These are phyloP conservation scores for Arctopsyche grandis DNA, from an alignment of 1,140 invertebrate species.

Conservation along the genomic window DNA sequence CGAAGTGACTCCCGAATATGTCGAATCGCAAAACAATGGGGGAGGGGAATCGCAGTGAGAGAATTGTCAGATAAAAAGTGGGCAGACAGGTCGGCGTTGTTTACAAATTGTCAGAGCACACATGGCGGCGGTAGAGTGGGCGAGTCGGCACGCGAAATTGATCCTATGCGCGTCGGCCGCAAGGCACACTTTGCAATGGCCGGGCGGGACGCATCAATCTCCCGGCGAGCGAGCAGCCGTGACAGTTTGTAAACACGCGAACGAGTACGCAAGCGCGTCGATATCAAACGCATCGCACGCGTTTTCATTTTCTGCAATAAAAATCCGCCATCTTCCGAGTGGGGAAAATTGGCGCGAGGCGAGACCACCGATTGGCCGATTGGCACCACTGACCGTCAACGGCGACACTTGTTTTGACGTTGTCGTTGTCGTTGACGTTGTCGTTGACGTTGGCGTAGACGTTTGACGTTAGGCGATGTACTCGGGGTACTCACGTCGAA, in stretches of 20 bases:
- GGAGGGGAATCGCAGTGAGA: no score
- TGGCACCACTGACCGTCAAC: no score
- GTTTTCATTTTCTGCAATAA: no score
- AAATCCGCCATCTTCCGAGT: no score
- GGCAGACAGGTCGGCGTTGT: no score
- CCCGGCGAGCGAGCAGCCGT: neutral
- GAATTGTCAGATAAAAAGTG: no score
- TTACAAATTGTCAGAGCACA: neutral
- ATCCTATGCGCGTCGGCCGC: neutral
- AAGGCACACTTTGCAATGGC: neutral
- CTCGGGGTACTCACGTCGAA: neutral
- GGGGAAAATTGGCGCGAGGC: no score
- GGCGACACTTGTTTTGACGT: conserved; percentile 28
- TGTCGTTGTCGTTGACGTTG: neutral
- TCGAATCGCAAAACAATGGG: no score
- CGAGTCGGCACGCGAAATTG: neutral
- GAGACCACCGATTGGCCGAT: no score
- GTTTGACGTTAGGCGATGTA: neutral
- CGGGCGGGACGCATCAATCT: conserved; percentile 9
- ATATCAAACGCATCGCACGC: no score
- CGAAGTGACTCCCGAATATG: no score
- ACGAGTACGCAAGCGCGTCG: neutral
- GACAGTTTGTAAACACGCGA: conserved; percentile 33
- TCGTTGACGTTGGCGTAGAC: no score
- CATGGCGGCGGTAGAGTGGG: neutral